Conservation (phyloP, 1,140 invertebrate species). For the Platyscapa corneri region DNA sequence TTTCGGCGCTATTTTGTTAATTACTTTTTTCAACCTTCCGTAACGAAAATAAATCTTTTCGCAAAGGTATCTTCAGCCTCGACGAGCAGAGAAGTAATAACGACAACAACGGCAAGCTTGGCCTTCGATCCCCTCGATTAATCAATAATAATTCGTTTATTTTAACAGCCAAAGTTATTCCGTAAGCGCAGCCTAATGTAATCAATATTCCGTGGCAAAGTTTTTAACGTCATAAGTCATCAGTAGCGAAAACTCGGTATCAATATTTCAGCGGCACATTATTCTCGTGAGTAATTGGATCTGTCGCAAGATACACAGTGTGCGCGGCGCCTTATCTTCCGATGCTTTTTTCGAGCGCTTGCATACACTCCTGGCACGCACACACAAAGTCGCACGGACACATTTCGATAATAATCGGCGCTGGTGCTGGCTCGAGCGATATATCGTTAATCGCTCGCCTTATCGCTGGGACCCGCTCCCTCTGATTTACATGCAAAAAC, state of each 20-base stretch:
- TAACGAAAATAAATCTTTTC: no score
- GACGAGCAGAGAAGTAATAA: no score
- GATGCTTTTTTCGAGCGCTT: neutral
- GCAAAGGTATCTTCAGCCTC: no score
- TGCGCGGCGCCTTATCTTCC: neutral
- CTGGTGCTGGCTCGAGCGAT: neutral
- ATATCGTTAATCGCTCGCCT: slow-evolving; percentile 31
- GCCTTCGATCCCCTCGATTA: no score
- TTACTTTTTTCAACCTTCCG: no score
- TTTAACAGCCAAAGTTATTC: no score
- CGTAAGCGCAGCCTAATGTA: no score
- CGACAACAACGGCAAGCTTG: no score
- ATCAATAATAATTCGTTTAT: no score
- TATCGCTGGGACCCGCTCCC: neutral
- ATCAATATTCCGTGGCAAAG: neutral
- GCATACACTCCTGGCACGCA: neutral
- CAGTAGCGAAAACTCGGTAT: neutral
- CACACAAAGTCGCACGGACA: neutral
- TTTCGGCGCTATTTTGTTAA: no score
- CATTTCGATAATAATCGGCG: slow-evolving; percentile 39
- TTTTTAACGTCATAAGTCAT: neutral
- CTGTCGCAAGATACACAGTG: neutral
- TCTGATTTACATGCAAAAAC: slow-evolving; percentile 65
- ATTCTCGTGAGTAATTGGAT: slow-evolving; percentile 4
- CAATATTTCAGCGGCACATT: neutral